phyloP scores from a whole-genome alignment of 92 coral and sea anemone species.

The Paragorgia papillata region DNA sequence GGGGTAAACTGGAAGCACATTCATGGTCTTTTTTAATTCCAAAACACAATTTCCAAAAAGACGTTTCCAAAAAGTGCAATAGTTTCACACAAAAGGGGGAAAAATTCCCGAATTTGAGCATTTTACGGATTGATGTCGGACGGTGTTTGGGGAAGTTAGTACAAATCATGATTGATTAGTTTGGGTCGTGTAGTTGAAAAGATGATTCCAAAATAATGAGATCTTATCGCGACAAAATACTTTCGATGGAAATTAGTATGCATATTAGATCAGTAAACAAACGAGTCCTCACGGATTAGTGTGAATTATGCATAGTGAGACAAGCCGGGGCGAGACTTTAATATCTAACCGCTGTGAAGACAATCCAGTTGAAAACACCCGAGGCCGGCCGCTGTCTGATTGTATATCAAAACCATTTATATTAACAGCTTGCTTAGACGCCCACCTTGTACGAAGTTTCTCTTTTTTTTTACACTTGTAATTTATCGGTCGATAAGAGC shows the following conservation, averaged over 20 bases:
- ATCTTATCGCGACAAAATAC: constrained; percentile 13
- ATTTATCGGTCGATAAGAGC: not conserved
- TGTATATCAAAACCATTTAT: not conserved
- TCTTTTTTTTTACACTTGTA: not conserved
- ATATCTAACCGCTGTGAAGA: constrained; percentile 26
- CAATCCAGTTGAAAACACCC: not conserved
- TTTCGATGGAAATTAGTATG: constrained; percentile 14
- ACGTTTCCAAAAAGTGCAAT: too few relatives aligned
- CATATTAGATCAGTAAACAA: constrained; percentile 30
- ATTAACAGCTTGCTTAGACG: constrained; percentile 13
- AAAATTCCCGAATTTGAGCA: too few relatives aligned
- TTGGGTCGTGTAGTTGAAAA: not conserved
- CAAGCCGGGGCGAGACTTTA: constrained; percentile 11
- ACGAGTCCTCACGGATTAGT: constrained; percentile 1
- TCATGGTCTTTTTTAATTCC: too few relatives aligned
- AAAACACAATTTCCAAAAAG: not conserved
- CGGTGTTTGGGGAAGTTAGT: not conserved
- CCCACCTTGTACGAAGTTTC: not conserved
- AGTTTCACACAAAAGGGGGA: too few relatives aligned
- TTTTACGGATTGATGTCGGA: too few relatives aligned
- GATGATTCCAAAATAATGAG: constrained; percentile 12
- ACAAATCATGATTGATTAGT: not conserved
- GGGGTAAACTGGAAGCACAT: constrained; percentile 29
- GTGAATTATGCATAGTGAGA: constrained; percentile 22
- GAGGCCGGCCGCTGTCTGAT: not conserved